Percentiles rank a stretch among this genome's conserved stretches.
Evolutionary conservation across 2,888 invertebrate genomes (phyloP).

Genomic region (Theristus sp.): DNA sequence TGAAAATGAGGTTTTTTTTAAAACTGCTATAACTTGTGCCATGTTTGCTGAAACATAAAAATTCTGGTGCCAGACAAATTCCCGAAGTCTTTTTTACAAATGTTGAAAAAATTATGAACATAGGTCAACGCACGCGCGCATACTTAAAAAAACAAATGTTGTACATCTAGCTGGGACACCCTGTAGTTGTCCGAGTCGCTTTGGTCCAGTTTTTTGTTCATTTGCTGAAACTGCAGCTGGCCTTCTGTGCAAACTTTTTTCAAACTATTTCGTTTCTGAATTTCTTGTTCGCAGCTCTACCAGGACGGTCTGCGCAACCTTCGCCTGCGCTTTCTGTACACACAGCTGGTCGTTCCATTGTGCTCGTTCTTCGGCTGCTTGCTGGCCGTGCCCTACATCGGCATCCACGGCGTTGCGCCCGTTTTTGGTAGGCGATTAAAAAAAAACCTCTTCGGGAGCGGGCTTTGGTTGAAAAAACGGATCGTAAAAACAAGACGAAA

Average conservation of each 20-base stretch:
- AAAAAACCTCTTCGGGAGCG: background rate
- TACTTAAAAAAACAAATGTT: too few species aligned
- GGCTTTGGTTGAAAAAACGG: background rate
- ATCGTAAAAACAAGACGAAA: too few species aligned
- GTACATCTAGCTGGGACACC: too few species aligned
- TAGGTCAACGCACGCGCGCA: too few species aligned
- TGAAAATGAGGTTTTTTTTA: too few species aligned
- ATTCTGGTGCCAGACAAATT: too few species aligned
- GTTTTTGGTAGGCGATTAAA: slow-evolving; percentile 10
- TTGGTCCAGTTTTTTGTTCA: background rate
- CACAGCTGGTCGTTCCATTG: slow-evolving; percentile 69
- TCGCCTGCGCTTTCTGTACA: slow-evolving; percentile 64
- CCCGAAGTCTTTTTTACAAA: too few species aligned
- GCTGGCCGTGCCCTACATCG: slow-evolving; percentile 75
- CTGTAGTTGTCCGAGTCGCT: background rate
- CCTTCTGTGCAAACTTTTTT: too few species aligned
- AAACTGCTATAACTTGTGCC: too few species aligned
- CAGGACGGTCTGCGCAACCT: slow-evolving; percentile 79
- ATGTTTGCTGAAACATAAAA: too few species aligned
- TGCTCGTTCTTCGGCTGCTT: slow-evolving; percentile 70
- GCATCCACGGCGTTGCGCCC: slow-evolving; percentile 46
- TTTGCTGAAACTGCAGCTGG: too few species aligned
- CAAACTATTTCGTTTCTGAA: background rate
- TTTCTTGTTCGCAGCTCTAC: slow-evolving; percentile 43
- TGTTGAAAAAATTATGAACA: too few species aligned